A percentile compares a stretch with the other conserved stretches of the same genome.
Conservation (phyloP, 2,888 invertebrate genomes). For the Xylota sylvarum region DNA sequence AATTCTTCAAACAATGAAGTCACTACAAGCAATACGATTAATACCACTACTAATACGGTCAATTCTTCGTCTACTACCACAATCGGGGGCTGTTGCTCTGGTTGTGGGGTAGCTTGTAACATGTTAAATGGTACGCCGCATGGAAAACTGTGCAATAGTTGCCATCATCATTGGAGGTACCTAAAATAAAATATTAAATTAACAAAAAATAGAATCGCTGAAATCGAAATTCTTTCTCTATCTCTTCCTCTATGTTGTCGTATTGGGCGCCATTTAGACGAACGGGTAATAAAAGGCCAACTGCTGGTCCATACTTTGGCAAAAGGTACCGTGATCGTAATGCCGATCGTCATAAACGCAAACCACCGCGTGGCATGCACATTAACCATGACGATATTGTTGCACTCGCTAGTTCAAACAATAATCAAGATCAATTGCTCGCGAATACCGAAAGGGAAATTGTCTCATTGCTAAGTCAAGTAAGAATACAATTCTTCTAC, state of each 20-base stretch:
- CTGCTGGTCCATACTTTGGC: slow-evolving; percentile 88
- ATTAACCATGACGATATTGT: slow-evolving; percentile 98
- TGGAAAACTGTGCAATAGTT: slow-evolving; percentile 93
- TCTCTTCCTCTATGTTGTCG: slow-evolving; percentile 50
- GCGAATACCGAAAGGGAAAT: slow-evolving; percentile 97
- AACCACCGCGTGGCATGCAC: slow-evolving; percentile 98
- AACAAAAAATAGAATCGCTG: slow-evolving; percentile 47
- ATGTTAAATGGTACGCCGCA: slow-evolving; percentile 90
- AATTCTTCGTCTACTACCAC: slow-evolving; percentile 78
- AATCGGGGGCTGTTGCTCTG: slow-evolving; percentile 83
- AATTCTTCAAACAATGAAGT: slow-evolving; percentile 70
- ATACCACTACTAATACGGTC: slow-evolving; percentile 35
- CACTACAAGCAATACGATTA: slow-evolving; percentile 59
- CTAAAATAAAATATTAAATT: slow-evolving; percentile 51
- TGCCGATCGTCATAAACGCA: slow-evolving; percentile 89
- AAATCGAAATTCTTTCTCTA: slow-evolving; percentile 64
- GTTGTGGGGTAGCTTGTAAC: slow-evolving; percentile 91
- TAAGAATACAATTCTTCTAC: slow-evolving; percentile 86
- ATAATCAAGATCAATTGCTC: slow-evolving; percentile 90
- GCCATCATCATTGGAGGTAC: slow-evolving; percentile 95
- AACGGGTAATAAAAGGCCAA: slow-evolving; percentile 92
- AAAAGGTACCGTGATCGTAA: slow-evolving; percentile 83
- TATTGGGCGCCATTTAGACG: slow-evolving; percentile 86
- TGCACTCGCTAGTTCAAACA: slow-evolving; percentile 89
- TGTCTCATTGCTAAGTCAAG: slow-evolving; percentile 97